Evolutionary conservation across 1,140 invertebrate species (phyloP).

Genomic region (Drosophila tsacasi): DNA sequence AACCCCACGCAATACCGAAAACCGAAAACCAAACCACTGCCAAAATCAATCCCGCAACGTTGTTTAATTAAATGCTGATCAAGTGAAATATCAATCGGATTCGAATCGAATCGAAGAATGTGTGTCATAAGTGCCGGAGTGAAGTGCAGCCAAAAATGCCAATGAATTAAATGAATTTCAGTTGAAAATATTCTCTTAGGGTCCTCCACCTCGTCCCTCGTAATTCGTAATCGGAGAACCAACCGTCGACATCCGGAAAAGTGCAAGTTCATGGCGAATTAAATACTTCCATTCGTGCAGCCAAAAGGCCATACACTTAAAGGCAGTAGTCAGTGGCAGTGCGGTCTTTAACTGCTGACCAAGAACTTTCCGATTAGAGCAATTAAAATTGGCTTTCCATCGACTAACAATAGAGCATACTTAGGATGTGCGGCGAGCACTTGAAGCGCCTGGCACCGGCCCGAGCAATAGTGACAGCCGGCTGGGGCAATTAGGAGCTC

Average conservation of each 20-base stretch:
- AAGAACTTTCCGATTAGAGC: slow-evolving; percentile 20
- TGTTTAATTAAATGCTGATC: slow-evolving; percentile 45
- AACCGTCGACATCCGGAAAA: slow-evolving; percentile 21
- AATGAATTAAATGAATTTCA: slow-evolving; percentile 36
- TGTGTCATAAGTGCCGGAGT: slow-evolving; percentile 48
- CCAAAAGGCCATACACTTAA: neutral
- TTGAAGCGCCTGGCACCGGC: slow-evolving; percentile 13
- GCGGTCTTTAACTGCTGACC: slow-evolving; percentile 20
- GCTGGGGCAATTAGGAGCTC: slow-evolving; percentile 32
- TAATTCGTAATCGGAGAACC: slow-evolving; percentile 25
- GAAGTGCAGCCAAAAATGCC: slow-evolving; percentile 22
- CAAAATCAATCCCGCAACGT: slow-evolving; percentile 31
- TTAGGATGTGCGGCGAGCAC: slow-evolving; percentile 30
- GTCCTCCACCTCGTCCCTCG: slow-evolving; percentile 9
- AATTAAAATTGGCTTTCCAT: slow-evolving; percentile 29
- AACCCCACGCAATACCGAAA: slow-evolving; percentile 9
- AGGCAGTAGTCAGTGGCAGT: slow-evolving; percentile 12
- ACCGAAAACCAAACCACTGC: slow-evolving; percentile 2
- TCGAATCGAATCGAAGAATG: slow-evolving; percentile 32
- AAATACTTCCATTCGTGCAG: slow-evolving; percentile 25
- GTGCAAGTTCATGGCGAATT: slow-evolving; percentile 26
- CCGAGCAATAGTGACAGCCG: slow-evolving; percentile 18
- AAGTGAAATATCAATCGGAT: slow-evolving; percentile 41
- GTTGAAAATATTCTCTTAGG: slow-evolving; percentile 18
- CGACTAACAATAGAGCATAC: slow-evolving; percentile 13